Evolutionary conservation across 2,888 invertebrate genomes (phyloP).

Genomic region (Erebia palarica): DNA sequence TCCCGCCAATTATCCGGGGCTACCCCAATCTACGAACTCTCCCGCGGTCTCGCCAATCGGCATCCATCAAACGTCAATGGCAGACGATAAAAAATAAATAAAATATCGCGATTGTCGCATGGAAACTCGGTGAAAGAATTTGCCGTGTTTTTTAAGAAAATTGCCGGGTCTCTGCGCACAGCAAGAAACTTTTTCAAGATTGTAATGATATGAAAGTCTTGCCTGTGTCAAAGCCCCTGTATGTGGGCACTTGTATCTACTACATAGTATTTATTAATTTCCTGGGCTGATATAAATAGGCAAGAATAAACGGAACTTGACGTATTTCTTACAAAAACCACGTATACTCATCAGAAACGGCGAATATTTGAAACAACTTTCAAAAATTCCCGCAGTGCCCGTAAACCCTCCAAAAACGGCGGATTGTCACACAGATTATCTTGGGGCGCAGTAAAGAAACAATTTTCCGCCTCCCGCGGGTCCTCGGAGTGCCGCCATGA

Average conservation of each 20-base stretch:
- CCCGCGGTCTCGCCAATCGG: slow-evolving; percentile 52
- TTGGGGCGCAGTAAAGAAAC: slow-evolving; percentile 79
- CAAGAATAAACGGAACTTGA: no score
- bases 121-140: slow-evolving; percentile 49
- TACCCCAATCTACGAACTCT: slow-evolving; percentile 42
- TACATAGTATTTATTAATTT: no score
- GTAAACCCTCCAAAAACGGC: slow-evolving; percentile 3
- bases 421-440: slow-evolving; percentile 62
- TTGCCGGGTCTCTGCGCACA: slow-evolving; percentile 37
- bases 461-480: slow-evolving; percentile 72
- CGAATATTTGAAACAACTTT: no score
- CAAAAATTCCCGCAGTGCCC: slow-evolving; percentile 22
- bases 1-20: slow-evolving; percentile 58
- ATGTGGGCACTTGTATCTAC: no score
- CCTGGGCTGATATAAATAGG: no score
- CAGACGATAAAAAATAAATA: slow-evolving; percentile 75
- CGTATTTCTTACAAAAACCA: no score
- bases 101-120: slow-evolving; percentile 68
- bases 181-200: slow-evolving; percentile 10
- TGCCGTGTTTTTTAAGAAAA: slow-evolving; percentile 40
- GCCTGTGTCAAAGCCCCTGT: no score
- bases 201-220: background rate
- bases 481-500: slow-evolving; percentile 68
- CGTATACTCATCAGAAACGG: no score
- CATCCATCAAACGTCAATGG: slow-evolving; percentile 71